phyloP scores from a whole-genome alignment of 2,888 invertebrate genomes.

The Leucophora obtusa region DNA sequence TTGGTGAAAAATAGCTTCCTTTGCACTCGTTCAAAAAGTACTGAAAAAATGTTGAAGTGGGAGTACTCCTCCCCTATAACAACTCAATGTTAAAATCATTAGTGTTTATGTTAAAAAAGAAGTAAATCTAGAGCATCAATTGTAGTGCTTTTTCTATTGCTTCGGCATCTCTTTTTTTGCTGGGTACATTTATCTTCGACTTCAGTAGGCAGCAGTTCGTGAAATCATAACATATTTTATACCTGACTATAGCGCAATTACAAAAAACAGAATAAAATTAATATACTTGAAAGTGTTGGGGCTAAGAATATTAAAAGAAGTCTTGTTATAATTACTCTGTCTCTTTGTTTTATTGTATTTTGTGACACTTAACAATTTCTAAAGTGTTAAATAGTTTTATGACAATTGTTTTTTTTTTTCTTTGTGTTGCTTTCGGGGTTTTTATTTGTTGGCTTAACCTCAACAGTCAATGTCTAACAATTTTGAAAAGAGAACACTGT shows the following conservation, averaged over 20 bases:
- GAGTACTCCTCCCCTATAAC: no score
- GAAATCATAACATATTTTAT: background rate
- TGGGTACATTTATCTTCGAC: no score
- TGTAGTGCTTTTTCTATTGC: no score
- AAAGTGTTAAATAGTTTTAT: constrained; percentile 38
- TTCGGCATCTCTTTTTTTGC: no score
- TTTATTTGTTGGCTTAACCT: background rate
- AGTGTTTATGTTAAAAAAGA: no score
- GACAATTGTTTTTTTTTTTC: constrained; percentile 18
- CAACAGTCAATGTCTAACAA: background rate
- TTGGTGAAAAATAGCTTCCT: no score
- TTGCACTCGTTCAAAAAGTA: no score
- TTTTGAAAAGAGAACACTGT: constrained; percentile 6
- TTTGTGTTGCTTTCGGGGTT: constrained; percentile 5
- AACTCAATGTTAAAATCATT: no score
- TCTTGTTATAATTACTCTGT: background rate
- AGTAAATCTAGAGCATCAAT: no score
- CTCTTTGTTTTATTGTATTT: background rate
- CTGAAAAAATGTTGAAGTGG: no score
- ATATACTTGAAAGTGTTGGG: background rate
- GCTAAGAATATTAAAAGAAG: background rate
- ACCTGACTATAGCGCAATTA: background rate
- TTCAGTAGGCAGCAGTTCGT: no score
- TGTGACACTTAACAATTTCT: background rate
- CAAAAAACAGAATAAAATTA: background rate